These are phyloP conservation scores for Smutsia temminckii DNA, from an alignment of 2,797 vertebrate species.

Conservation along the genomic window DNA sequence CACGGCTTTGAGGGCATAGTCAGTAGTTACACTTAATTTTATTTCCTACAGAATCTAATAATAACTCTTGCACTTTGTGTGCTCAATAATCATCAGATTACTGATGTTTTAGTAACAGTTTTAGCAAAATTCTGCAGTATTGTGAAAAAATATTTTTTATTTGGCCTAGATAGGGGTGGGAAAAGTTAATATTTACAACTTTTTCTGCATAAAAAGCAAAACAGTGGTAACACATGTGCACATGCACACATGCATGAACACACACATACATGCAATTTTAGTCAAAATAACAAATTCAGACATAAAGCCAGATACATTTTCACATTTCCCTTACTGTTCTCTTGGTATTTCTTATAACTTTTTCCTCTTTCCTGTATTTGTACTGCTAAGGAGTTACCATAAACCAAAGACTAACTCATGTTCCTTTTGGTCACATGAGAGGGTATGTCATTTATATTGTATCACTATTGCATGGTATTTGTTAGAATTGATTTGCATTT, in stretches of 20 bases:
- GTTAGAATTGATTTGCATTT: neutral
- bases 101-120: neutral
- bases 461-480: neutral
- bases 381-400: neutral
- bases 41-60: neutral
- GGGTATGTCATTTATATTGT: neutral
- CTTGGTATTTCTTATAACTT: neutral
- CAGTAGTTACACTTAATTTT: neutral
- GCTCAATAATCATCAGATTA: neutral
- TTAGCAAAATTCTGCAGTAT: neutral
- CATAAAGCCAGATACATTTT: neutral
- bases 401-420: neutral
- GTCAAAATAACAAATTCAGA: neutral
- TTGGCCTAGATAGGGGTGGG: neutral
- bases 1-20: neutral
- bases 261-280: neutral
- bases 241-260: neutral
- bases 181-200: neutral
- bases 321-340: neutral
- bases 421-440: neutral
- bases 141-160: neutral
- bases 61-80: neutral
- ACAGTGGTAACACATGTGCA: neutral
- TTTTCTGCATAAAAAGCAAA: neutral
- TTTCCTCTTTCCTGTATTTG: neutral